Conservation (phyloP, 2,113 vertebrate genomes). For the Saimiri boliviensis region DNA sequence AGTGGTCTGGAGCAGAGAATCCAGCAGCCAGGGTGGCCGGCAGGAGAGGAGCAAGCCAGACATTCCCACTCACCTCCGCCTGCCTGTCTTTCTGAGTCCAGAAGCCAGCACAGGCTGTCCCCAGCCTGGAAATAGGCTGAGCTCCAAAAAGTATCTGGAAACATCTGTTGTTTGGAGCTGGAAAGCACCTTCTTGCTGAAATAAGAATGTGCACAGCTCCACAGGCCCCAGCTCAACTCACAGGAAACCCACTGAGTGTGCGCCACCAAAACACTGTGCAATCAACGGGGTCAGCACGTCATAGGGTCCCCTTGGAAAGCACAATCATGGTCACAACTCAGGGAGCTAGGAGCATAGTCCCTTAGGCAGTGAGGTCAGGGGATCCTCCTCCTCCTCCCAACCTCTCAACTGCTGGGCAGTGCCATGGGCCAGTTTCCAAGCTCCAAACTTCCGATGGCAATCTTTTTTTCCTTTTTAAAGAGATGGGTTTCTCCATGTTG, state of each 20-base stretch:
- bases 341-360: background rate
- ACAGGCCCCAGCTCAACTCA: background rate
- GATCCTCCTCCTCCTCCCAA: too few species aligned
- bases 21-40: background rate
- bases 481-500: too few species aligned
- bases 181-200: background rate
- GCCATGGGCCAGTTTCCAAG: too few species aligned
- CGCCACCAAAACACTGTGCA: background rate
- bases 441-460: background rate
- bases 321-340: background rate
- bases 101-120: background rate
- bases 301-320: background rate
- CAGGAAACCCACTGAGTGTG: background rate
- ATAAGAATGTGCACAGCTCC: background rate
- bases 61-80: fast-evolving
- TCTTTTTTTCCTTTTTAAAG: too few species aligned
- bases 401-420: fast-evolving
- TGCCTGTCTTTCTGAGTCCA: background rate
- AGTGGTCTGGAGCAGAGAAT: background rate
- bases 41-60: too few species aligned
- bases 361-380: fast-evolving
- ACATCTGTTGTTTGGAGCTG: background rate
- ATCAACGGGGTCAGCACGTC: fast-evolving
- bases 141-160: background rate
- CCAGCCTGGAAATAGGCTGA: background rate